phyloP scores from a whole-genome alignment of 2,113 vertebrate species.

The Vulpes lagopus region DNA sequence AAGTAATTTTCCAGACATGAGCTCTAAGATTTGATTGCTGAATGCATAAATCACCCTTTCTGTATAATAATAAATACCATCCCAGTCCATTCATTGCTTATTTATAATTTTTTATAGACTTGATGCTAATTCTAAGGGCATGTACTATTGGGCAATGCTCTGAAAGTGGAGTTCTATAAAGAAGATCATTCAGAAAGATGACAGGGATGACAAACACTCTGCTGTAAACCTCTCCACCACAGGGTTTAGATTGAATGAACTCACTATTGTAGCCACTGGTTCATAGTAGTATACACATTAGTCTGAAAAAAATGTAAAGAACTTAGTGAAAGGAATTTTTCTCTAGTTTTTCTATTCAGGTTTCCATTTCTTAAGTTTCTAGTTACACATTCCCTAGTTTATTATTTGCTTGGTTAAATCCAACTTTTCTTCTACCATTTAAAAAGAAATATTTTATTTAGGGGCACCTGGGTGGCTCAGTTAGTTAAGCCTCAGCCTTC shows the following conservation, averaged over 20 bases:
- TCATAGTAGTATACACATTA: neutral
- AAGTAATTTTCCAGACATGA: neutral
- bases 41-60: neutral
- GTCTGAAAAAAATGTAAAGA: neutral
- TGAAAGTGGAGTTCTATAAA: neutral
- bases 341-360: neutral
- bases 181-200: neutral
- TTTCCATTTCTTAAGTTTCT: neutral
- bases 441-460: neutral
- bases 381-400: neutral
- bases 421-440: neutral
- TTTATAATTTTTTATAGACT: neutral
- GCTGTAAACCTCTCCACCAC: neutral
- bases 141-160: neutral
- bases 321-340: neutral
- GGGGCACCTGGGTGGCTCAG: too few species aligned
- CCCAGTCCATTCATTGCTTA: neutral
- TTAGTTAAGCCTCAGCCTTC: too few species aligned
- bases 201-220: neutral
- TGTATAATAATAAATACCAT: neutral
- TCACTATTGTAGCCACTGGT: neutral
- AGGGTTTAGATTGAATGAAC: neutral
- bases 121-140: neutral
- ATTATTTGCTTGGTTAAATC: neutral
- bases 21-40: slow-evolving; percentile 2